These are phyloP conservation scores for Trichogramma evanescens DNA, from an alignment of 2,888 invertebrate genomes.

Conservation along the genomic window DNA sequence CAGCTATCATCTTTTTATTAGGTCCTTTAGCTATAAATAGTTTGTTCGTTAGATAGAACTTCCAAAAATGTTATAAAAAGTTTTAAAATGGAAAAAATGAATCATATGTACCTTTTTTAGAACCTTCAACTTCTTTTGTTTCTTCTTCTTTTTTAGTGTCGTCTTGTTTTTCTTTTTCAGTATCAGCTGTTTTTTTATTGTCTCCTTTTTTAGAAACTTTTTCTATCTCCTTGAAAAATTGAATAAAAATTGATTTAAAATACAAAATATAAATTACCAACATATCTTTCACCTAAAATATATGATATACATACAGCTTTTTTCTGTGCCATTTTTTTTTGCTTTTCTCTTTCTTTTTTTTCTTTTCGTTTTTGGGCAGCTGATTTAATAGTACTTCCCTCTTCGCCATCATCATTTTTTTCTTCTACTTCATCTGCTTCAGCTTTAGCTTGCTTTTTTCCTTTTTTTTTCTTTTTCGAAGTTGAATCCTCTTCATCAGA, in stretches of 20 bases:
- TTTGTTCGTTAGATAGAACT: neutral
- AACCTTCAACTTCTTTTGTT: slow-evolving; percentile 41
- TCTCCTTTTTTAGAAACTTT: slow-evolving; percentile 25
- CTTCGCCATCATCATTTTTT: slow-evolving; percentile 47
- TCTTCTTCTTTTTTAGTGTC: slow-evolving; percentile 50
- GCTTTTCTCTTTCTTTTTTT: slow-evolving; percentile 74
- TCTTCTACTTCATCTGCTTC: slow-evolving; percentile 44
- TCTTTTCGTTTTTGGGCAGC: slow-evolving; percentile 86
- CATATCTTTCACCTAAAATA: neutral
- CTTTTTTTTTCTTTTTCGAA: slow-evolving; percentile 23
- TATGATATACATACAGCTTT: slow-evolving; percentile 44
- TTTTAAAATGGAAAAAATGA: slow-evolving; percentile 1
- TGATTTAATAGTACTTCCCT: slow-evolving; percentile 60
- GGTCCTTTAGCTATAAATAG: slow-evolving; percentile 55
- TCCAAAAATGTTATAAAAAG: neutral
- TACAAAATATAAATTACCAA: neutral
- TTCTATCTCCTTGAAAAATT: slow-evolving; percentile 16
- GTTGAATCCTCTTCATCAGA: slow-evolving; percentile 17
- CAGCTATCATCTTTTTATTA: slow-evolving; percentile 77
- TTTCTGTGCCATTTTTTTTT: slow-evolving; percentile 66
- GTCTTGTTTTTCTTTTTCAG: slow-evolving; percentile 45
- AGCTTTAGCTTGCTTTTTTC: slow-evolving; percentile 24
- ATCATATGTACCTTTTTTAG: slow-evolving; percentile 29
- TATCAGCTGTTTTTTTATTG: slow-evolving; percentile 31
- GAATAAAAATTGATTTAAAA: neutral